These are phyloP conservation scores for Mesorhabditis belari DNA, from an alignment of 2,888 invertebrate genomes.

Conservation along the genomic window DNA sequence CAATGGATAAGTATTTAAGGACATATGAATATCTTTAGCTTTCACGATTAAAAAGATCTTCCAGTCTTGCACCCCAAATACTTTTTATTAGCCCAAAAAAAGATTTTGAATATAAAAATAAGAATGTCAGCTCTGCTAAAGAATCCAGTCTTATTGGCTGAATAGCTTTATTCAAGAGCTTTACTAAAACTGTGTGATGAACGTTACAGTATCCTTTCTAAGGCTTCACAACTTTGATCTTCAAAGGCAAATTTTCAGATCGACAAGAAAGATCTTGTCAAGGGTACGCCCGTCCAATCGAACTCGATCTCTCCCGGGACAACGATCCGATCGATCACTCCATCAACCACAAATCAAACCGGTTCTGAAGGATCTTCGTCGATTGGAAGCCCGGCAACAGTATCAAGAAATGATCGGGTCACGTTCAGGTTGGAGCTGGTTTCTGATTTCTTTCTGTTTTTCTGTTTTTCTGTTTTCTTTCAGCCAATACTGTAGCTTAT, in stretches of 20 bases:
- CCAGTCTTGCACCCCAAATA: too few species aligned
- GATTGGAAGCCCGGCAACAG: background rate
- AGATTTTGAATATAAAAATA: too few species aligned
- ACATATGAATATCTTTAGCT: too few species aligned
- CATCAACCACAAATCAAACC: constrained; percentile 10
- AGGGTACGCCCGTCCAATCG: background rate
- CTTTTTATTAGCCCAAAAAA: too few species aligned
- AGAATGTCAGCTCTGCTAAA: too few species aligned
- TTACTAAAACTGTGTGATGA: background rate
- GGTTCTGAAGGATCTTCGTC: constrained; percentile 11
- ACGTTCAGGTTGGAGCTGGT: background rate
- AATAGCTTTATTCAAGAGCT: background rate
- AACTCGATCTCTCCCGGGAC: constrained; percentile 8
- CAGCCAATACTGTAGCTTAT: too few species aligned
- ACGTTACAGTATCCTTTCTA: background rate
- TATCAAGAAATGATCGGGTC: background rate
- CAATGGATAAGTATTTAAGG: too few species aligned
- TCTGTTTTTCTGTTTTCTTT: too few species aligned
- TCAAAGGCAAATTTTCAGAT: constrained; percentile 13
- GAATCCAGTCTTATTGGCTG: too few species aligned
- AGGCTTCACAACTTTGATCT: background rate
- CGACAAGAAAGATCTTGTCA: constrained; percentile 31
- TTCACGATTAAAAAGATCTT: too few species aligned
- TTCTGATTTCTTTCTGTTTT: too few species aligned
- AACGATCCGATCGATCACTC: constrained; percentile 8